phyloP scores from a whole-genome alignment of 2,797 vertebrate genomes.

The Halcyon smyrnensis region DNA sequence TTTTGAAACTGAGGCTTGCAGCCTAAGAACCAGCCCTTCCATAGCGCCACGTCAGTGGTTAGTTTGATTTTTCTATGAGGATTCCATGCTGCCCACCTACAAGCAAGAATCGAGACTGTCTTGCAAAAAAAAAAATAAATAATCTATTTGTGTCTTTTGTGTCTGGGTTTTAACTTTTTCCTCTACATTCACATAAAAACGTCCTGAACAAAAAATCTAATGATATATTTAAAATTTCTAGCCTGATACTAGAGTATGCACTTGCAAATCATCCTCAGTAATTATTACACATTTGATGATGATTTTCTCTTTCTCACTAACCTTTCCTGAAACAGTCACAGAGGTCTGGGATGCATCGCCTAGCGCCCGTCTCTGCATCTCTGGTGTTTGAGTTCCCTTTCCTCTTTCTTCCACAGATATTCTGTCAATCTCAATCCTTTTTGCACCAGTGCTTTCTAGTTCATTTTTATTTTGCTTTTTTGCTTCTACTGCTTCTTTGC shows the following conservation, averaged over 20 bases:
- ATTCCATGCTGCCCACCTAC: neutral
- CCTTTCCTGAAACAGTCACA: constrained; percentile 68
- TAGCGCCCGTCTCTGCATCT: constrained; percentile 49
- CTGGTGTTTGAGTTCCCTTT: constrained; percentile 66
- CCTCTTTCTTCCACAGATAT: constrained; percentile 59
- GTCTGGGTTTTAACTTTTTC: neutral
- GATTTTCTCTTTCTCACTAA: constrained; percentile 48
- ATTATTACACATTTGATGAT: neutral
- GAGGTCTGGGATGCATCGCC: constrained; percentile 39
- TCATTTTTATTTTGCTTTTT: constrained; percentile 73
- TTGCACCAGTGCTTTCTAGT: constrained; percentile 67
- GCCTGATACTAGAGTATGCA: neutral
- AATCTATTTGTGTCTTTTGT: neutral
- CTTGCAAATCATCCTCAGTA: neutral
- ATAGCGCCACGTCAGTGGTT: neutral
- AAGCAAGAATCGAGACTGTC: neutral
- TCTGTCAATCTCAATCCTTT: constrained; percentile 61
- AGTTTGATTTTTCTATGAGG: neutral
- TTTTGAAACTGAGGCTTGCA: neutral
- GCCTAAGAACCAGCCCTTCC: neutral
- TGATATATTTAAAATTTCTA: neutral
- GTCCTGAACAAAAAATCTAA: neutral
- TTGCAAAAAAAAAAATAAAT: neutral
- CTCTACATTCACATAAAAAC: neutral
- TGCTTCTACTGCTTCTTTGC: constrained; percentile 66